Base-by-base conservation (phyloP, 2,797 vertebrate genomes). In the Oreochromis grahami region DNA sequence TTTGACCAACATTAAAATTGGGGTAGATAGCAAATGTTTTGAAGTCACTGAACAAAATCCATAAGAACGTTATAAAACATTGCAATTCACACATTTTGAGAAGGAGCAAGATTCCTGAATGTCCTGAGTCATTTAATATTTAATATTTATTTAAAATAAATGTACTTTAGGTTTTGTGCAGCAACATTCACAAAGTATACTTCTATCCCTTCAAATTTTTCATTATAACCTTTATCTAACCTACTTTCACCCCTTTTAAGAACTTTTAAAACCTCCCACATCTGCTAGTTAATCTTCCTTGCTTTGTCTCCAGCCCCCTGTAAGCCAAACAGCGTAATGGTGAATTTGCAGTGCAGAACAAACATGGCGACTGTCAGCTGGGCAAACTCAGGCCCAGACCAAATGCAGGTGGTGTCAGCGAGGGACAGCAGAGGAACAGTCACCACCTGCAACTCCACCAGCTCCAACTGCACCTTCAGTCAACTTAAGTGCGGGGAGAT, bases 401-500 rank as follows among this genome's bases (percentile, higher is more conserved):
- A 97, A 90, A 82, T 38, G 6, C 87, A 96, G 78, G 76, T 79
- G 72, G 96, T 96, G 76, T 90, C 92, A 1, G 96, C 95, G 0
- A 45, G 90, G 41, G 92, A 91, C 85, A 84, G 51, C 38, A 88
- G 68, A n/a, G 94, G 95, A 29, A n/a, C 10, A 11, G 80, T 2
- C 12, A 76, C 36, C 48, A 77, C 79, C 77, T 97, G 96, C 87
- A 91, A 86, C 90, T 96, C 95, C 68, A 90, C 63, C 77, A 85
- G 84, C 65, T 91, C 91, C 55, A 94, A 86, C 88, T 97, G 96
- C 82, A 89, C 82, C 53, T 94, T 97, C 8, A 15, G 56, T 21
- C 89, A 93, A 55, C 94, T 97, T 34, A 74, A 17, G 9, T 97
- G 97, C 1, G 96, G 96, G 5, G 89, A 96, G 70, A 88, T 55